Percentiles rank a stretch among this genome's conserved stretches.
Conservation (phyloP, 2,113 vertebrate genomes). For the Condylura cristata region DNA sequence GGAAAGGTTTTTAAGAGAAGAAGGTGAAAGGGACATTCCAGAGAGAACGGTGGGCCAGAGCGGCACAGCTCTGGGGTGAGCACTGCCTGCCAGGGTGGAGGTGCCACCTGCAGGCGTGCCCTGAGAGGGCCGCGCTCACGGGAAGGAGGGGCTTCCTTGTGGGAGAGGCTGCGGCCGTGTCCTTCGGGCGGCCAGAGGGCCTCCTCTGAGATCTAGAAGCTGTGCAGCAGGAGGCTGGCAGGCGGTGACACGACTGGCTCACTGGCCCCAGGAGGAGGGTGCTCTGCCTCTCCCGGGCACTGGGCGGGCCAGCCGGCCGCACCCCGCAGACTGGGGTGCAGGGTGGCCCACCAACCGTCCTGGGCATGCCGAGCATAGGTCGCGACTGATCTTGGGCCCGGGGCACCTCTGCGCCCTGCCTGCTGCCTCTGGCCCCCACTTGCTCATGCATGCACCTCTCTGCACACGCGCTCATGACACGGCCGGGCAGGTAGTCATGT, state of each 20-base stretch:
- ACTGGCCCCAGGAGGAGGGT: not conserved
- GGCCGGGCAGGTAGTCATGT: not conserved
- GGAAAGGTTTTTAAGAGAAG: not conserved
- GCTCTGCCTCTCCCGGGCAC: not conserved
- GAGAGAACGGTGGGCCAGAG: not conserved
- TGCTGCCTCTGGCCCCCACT: not conserved
- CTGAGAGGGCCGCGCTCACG: not conserved
- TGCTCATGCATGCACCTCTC: not conserved
- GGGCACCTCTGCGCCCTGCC: too few species aligned
- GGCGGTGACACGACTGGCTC: not conserved
- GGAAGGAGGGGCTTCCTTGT: not conserved
- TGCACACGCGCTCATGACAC: not conserved
- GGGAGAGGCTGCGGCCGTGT: not conserved
- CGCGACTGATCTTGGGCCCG: not conserved
- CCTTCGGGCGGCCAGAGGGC: not conserved
- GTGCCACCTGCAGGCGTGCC: not conserved
- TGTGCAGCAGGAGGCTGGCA: not conserved
- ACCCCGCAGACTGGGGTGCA: not conserved
- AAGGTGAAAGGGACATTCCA: not conserved
- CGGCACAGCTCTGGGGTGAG: not conserved
- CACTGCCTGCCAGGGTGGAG: not conserved
- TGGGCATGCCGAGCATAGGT: accelerated
- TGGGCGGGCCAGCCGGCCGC: not conserved
- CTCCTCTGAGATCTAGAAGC: too few species aligned
- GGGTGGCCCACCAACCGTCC: not conserved